These are phyloP conservation scores for Calyptomena viridis DNA, from an alignment of 2,113 vertebrate species.

Conservation along the genomic window DNA sequence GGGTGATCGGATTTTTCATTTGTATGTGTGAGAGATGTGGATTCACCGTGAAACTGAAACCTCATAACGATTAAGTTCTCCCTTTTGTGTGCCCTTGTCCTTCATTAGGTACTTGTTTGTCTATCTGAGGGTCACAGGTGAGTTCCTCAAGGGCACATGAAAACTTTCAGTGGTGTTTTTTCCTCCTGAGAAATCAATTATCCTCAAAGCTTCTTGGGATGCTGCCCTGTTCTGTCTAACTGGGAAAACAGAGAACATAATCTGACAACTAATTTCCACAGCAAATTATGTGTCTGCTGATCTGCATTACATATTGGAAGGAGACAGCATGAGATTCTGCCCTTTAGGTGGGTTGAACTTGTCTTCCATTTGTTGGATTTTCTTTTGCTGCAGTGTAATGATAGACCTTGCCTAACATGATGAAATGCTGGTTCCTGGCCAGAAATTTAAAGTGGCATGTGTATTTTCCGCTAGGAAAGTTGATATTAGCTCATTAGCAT, in stretches of 20 bases:
- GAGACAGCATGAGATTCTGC: background rate
- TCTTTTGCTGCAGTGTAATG: background rate
- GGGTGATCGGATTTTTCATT: background rate
- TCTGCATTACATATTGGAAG: background rate
- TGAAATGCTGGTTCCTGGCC: slow-evolving; percentile 45
- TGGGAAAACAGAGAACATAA: slow-evolving; percentile 5
- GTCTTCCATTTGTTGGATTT: background rate
- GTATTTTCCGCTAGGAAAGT: slow-evolving; percentile 34
- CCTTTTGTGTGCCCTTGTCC: background rate
- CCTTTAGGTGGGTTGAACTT: background rate
- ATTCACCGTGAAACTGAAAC: background rate
- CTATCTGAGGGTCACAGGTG: background rate
- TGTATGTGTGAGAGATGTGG: background rate
- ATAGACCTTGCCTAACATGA: slow-evolving; percentile 25
- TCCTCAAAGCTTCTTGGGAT: background rate
- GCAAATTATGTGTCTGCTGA: slow-evolving; percentile 2
- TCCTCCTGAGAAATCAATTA: slow-evolving; percentile 33
- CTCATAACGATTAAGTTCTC: background rate
- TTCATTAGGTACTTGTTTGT: background rate
- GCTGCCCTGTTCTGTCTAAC: background rate
- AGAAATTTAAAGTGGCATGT: slow-evolving; percentile 30
- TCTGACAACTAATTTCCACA: slow-evolving; percentile 21
- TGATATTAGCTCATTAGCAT: slow-evolving; percentile 68
- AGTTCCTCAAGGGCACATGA: background rate
- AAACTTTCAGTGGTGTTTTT: background rate